Conservation (phyloP, 2,797 vertebrate species). For the Cossypha polioptera region DNA sequence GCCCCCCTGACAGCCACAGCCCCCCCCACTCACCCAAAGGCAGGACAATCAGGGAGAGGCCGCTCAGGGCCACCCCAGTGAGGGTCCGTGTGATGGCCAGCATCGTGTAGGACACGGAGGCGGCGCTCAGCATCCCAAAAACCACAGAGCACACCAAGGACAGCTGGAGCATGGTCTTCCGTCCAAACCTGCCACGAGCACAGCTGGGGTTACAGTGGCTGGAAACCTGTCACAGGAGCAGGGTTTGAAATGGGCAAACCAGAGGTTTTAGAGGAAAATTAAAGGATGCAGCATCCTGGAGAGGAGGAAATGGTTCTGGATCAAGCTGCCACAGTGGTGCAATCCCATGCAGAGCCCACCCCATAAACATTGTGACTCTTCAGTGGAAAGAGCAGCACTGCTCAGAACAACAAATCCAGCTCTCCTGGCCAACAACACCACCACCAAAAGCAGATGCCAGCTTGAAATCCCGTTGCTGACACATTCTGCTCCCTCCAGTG, state of each 20-base stretch:
- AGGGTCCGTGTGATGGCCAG: constrained; percentile 79
- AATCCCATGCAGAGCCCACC: background rate
- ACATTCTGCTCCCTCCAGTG: background rate
- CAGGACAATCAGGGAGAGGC: constrained; percentile 80
- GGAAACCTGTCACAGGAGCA: background rate
- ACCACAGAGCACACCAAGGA: constrained; percentile 64
- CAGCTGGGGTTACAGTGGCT: background rate
- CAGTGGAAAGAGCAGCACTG: background rate
- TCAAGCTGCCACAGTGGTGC: background rate
- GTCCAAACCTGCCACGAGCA: constrained; percentile 79
- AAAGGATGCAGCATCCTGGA: background rate
- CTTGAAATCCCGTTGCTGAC: background rate
- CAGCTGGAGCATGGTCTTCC: constrained; percentile 79
- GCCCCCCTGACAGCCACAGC: background rate
- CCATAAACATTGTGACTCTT: background rate
- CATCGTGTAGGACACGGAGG: constrained; percentile 83
- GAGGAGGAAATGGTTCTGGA: background rate
- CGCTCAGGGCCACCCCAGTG: constrained; percentile 78
- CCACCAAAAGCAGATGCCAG: background rate
- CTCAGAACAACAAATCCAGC: fast-evolving
- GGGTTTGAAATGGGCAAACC: background rate
- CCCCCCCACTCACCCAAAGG: constrained; percentile 73
- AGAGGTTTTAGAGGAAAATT: background rate
- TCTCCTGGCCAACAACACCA: background rate
- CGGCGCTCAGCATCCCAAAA: constrained; percentile 73